Evolutionary conservation across 2,888 invertebrate genomes (phyloP).

Genomic region (Caenorhabditis sp.): DNA sequence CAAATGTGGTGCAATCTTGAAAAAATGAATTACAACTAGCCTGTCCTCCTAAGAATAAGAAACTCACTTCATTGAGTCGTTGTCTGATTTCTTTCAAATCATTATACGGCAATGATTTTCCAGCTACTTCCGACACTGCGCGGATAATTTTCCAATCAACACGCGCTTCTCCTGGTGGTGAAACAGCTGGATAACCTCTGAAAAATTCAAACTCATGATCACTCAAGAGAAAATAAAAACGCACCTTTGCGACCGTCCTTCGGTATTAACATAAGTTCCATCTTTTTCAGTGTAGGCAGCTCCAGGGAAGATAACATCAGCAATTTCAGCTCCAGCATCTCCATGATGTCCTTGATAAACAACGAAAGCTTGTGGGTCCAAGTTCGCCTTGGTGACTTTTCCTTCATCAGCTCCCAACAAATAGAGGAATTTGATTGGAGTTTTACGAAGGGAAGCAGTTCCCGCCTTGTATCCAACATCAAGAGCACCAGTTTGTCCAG

Average conservation of each 20-base stretch:
- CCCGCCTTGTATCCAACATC: slow-evolving; percentile 83
- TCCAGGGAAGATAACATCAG: slow-evolving; percentile 89
- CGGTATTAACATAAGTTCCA: slow-evolving; percentile 95
- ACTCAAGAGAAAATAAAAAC: background rate
- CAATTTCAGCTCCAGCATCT: slow-evolving; percentile 88
- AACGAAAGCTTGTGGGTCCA: slow-evolving; percentile 84
- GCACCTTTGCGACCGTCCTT: slow-evolving; percentile 81
- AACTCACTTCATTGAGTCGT: slow-evolving; percentile 79
- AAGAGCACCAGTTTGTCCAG: slow-evolving; percentile 84
- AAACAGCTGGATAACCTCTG: slow-evolving; percentile 65
- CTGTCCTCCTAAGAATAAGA: too few relatives aligned
- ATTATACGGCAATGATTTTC: slow-evolving; percentile 84
- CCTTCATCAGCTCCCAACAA: slow-evolving; percentile 93
- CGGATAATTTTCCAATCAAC: slow-evolving; percentile 98
- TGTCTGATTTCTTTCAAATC: slow-evolving; percentile 82
- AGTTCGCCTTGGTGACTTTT: slow-evolving; percentile 80
- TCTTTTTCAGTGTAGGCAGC: slow-evolving; percentile 98
- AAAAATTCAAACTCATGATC: too few relatives aligned
- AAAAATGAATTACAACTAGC: too few relatives aligned
- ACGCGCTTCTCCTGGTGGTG: slow-evolving; percentile 77
- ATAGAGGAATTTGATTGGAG: slow-evolving; percentile 79
- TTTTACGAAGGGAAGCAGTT: slow-evolving; percentile 55
- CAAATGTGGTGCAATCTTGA: slow-evolving; percentile 83
- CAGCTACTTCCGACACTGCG: slow-evolving; percentile 87
- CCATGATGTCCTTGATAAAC: slow-evolving; percentile 93